phyloP scores from a whole-genome alignment of 2,888 invertebrate genomes.

The Amiota minor region DNA sequence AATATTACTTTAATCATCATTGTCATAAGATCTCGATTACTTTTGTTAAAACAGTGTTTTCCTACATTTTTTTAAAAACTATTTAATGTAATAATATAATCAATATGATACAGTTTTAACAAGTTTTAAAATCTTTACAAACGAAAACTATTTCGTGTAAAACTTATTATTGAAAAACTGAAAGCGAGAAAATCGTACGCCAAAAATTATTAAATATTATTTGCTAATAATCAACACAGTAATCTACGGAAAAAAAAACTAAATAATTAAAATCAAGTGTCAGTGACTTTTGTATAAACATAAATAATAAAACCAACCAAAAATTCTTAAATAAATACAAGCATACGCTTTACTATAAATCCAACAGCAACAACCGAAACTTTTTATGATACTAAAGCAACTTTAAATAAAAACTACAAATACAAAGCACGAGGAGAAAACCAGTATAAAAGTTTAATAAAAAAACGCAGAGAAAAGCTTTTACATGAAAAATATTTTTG shows the following conservation, averaged over 20 bases:
- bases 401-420: conserved; percentile 58
- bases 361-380: conserved; percentile 33
- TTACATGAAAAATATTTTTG: conserved; percentile 27
- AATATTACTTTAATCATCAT: too few species aligned
- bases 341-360: conserved; percentile 9
- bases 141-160: too few species aligned
- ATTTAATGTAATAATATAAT: too few species aligned
- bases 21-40: conserved; percentile 58
- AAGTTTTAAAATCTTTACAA: too few species aligned
- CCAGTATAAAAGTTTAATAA: conserved; percentile 57
- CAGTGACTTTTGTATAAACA: conserved; percentile 65
- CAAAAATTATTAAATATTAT: conserved; percentile 22
- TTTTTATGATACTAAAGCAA: conserved; percentile 62
- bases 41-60: too few species aligned
- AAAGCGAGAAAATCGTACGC: too few species aligned
- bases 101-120: too few species aligned
- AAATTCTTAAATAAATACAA: conserved; percentile 38
- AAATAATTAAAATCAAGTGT: conserved; percentile 64
- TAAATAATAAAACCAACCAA: conserved; percentile 25
- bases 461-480: conserved; percentile 25
- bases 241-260: conserved; percentile 39
- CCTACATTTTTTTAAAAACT: too few species aligned
- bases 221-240: conserved; percentile 56
- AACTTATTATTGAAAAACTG: too few species aligned
- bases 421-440: conserved; percentile 36